A percentile compares a stretch with the other conserved stretches of the same genome.
phyloP scores from a whole-genome alignment of 1,140 invertebrate species.

The Macrobrachium nipponense region DNA sequence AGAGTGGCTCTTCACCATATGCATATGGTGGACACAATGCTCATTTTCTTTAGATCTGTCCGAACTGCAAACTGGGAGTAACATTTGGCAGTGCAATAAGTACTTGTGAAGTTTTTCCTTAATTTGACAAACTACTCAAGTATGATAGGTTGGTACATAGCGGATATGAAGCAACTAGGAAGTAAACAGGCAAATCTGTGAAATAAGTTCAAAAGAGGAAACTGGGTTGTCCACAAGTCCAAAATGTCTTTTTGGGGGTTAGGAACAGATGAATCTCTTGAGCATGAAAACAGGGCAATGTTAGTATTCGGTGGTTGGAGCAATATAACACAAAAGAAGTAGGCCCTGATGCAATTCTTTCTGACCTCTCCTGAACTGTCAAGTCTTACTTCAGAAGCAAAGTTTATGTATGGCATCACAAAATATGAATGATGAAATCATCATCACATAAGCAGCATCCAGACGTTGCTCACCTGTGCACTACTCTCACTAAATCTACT shows the following conservation, averaged over 20 bases:
- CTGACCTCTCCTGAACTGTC: constrained; percentile 12
- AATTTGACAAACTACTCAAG: no score
- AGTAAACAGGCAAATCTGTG: neutral
- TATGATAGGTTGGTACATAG: no score
- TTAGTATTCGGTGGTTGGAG: neutral
- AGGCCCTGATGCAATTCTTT: constrained; percentile 2
- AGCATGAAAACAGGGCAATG: constrained; percentile 18
- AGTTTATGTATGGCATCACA: constrained; percentile 9
- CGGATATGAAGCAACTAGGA: no score
- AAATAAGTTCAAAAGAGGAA: neutral
- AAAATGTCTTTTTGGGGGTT: neutral
- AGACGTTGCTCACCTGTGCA: neutral
- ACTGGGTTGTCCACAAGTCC: neutral
- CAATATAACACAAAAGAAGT: constrained; percentile 16
- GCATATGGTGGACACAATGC: no score
- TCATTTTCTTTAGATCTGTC: no score
- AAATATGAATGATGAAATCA: neutral
- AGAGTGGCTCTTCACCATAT: no score
- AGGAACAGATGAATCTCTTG: constrained; percentile 5
- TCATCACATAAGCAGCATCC: neutral
- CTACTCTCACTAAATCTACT: constrained; percentile 7
- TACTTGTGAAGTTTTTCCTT: no score
- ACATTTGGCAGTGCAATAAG: no score
- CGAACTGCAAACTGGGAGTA: no score
- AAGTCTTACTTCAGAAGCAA: neutral